Conservation (phyloP, 2,888 invertebrate genomes). For the Meandrusa payeni region DNA sequence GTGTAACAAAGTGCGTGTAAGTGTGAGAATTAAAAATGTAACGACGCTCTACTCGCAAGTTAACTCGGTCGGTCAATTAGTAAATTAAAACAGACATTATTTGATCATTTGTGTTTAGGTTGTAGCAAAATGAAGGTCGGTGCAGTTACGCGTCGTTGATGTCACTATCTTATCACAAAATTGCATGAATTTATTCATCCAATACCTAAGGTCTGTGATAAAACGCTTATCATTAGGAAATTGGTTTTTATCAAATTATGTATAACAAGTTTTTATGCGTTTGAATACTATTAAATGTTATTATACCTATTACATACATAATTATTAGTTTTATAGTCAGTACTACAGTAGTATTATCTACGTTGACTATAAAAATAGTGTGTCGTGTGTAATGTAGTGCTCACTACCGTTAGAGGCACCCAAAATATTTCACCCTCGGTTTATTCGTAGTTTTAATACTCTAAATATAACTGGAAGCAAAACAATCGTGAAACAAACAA, state of each 20-base stretch:
- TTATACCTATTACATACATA: neutral
- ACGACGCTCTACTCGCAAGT: no score
- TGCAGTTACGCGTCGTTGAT: constrained; percentile 46
- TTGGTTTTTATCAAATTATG: constrained; percentile 35
- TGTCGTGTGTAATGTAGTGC: constrained; percentile 19
- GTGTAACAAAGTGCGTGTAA: no score
- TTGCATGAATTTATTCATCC: constrained; percentile 49
- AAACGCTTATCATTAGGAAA: constrained; percentile 44
- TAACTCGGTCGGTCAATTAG: no score
- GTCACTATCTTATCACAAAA: constrained; percentile 46
- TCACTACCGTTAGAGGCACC: constrained; percentile 2
- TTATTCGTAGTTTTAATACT: neutral
- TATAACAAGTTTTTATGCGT: constrained; percentile 18
- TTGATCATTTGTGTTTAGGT: constrained; percentile 8
- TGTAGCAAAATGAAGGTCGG: constrained; percentile 39
- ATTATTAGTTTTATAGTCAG: neutral
- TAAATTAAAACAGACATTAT: constrained; percentile 8
- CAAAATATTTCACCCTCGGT: constrained; percentile 12
- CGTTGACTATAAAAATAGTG: neutral
- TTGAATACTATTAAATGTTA: neutral
- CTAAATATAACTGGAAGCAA: constrained; percentile 4
- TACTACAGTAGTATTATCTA: no score
- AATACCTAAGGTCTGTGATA: constrained; percentile 47
- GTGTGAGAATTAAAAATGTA: no score
- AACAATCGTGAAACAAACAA: constrained; percentile 30